Conservation (phyloP, 1,140 invertebrate genomes). For the Drosophila arawakana region DNA sequence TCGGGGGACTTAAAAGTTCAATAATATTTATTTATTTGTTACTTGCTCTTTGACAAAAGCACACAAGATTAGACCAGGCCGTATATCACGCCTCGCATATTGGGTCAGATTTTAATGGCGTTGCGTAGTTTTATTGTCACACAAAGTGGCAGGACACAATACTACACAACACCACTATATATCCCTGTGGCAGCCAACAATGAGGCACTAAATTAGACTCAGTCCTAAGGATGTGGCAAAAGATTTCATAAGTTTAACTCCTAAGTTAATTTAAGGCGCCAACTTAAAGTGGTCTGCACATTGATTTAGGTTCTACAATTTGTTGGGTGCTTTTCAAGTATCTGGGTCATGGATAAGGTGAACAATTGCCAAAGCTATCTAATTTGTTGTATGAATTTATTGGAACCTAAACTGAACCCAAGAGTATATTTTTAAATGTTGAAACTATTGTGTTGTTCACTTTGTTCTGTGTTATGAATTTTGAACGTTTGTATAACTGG, state of each 20-base stretch:
- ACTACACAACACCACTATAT: too few relatives aligned
- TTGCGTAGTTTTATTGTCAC: conserved; percentile 57
- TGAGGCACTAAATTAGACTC: conserved; percentile 58
- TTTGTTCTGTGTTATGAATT: too few relatives aligned
- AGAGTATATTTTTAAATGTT: neutral
- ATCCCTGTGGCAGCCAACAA: conserved; percentile 28
- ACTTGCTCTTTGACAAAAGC: conserved; percentile 78
- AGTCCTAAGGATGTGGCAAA: conserved; percentile 34
- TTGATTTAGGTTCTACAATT: conserved; percentile 63
- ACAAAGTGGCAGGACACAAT: conserved; percentile 28
- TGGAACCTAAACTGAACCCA: neutral
- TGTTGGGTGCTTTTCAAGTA: conserved; percentile 17
- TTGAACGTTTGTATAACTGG: too few relatives aligned
- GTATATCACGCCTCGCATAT: conserved; percentile 72
- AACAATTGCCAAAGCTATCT: neutral
- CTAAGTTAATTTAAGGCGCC: conserved; percentile 69
- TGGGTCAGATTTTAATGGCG: conserved; percentile 61
- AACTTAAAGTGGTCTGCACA: conserved; percentile 49
- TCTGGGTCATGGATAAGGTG: neutral
- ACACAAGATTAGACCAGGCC: conserved; percentile 68
- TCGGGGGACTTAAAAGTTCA: conserved; percentile 78
- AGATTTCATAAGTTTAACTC: conserved; percentile 46
- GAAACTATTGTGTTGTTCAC: too few relatives aligned
- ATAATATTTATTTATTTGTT: conserved; percentile 83
- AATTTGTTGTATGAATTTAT: neutral